Base-by-base conservation (phyloP, 1,140 invertebrate genomes). In the Drosophila takahashii region DNA sequence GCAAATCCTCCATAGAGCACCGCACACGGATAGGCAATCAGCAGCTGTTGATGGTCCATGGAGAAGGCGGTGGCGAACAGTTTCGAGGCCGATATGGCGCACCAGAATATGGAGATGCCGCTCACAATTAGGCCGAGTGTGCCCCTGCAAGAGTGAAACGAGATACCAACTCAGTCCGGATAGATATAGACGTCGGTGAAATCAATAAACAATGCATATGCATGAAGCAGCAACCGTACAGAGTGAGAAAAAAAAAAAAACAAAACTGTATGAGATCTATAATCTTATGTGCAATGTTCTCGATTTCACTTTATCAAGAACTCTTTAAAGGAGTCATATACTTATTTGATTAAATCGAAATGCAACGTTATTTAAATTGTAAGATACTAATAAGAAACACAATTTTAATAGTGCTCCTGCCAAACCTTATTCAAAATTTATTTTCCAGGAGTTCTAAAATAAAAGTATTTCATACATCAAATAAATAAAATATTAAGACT, bases 1-100 rank as follows among this genome's bases (percentile, higher is more conserved):
- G 96, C 96, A 93, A 98, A 98, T 34, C 97, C 96, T 47, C 96
- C 96, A 92, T 97, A 97, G 42, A 98, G 93, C 39, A 97, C 93
- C 47, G 95, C 95, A 93, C 97, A 97, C 9, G 97, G 97, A 93
- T 98, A 97, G 22, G 96, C 96, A 56, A 98, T 95, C 26, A 97
- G 93, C n/a, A 95, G 93, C 92, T 96, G 95, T 92, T 97, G 96
- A 80, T 96, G 94, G 94, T 97, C 96, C 64, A 94, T 93, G 50
- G 96, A 93, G 48, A 96, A 95, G 57, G 92, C 93, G 26, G 95
- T 95, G 16, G 96, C 96, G 92, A 98, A 97, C 32, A 97, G 93
- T 92, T 97, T 97, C 15, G 96, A 96, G n/a, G 97, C 96, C 15
- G 96, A 96, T 51, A 95, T 91, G 80, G 95, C 95, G 92, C 97